Percentiles rank a stretch among this genome's conserved stretches.
Conservation (phyloP, 2,888 invertebrate genomes). For the Drosophila barbarae region DNA sequence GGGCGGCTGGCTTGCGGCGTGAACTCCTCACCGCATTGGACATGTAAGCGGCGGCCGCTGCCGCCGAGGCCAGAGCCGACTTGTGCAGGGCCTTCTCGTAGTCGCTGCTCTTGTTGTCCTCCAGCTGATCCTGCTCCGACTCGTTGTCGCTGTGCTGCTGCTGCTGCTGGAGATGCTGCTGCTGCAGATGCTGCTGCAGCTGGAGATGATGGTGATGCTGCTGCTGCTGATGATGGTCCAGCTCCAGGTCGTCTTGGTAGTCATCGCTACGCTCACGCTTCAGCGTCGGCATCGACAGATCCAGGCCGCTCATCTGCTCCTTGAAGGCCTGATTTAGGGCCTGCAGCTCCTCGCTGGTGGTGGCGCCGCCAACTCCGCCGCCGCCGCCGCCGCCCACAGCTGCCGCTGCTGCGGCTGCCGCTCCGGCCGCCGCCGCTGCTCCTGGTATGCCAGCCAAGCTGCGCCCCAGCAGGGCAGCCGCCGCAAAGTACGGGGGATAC, state of each 20-base stretch:
- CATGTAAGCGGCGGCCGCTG: conserved; percentile 59
- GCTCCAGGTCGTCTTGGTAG: conserved; percentile 84
- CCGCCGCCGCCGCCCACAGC: conserved; percentile 60
- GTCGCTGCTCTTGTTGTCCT: conserved; percentile 71
- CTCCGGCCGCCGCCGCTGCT: conserved; percentile 87
- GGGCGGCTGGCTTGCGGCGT: conserved; percentile 95
- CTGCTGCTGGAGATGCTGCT: neutral
- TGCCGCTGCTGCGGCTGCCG: conserved; percentile 85
- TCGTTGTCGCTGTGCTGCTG: conserved; percentile 76
- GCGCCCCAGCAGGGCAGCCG: conserved; percentile 82
- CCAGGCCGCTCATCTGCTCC: conserved; percentile 91
- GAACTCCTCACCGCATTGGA: conserved; percentile 79
- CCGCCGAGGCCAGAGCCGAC: conserved; percentile 60
- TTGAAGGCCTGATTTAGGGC: conserved; percentile 84
- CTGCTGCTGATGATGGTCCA: conserved; percentile 78
- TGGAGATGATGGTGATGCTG: conserved; percentile 34
- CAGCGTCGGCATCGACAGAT: conserved; percentile 90
- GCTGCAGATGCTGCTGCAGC: conserved; percentile 1
- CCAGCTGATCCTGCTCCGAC: conserved; percentile 52
- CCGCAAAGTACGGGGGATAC: conserved; percentile 90
- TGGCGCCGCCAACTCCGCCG: conserved; percentile 84
- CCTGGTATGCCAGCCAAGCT: conserved; percentile 85
- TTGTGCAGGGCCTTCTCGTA: conserved; percentile 75
- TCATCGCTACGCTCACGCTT: conserved; percentile 84
- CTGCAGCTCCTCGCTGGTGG: conserved; percentile 81